Conservation (phyloP, 2,797 vertebrate species). For the Micropoecilia bifurca region DNA sequence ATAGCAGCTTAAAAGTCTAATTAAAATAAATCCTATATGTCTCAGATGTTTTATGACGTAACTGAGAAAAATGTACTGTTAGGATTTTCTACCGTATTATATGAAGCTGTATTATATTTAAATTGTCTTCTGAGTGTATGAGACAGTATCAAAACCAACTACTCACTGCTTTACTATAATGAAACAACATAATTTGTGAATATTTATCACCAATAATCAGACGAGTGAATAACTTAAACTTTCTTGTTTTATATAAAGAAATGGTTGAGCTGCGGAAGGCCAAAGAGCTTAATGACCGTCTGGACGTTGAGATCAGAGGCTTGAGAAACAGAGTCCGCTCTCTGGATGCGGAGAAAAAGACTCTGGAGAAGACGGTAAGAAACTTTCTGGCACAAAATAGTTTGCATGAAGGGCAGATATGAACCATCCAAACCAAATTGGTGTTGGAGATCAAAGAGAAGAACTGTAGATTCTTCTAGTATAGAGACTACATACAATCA, state of each 20-base stretch:
- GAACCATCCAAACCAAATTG: neutral
- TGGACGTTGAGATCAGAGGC: conserved; percentile 84
- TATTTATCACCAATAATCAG: neutral
- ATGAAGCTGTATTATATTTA: neutral
- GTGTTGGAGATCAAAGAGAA: neutral
- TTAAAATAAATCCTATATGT: neutral
- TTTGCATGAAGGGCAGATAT: neutral
- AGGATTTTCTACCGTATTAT: neutral
- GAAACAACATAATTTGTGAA: neutral
- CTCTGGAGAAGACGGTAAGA: conserved; percentile 78
- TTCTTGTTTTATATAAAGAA: conserved; percentile 50
- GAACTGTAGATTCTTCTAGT: neutral
- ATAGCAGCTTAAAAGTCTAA: neutral
- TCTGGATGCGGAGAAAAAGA: conserved; percentile 81
- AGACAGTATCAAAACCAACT: neutral
- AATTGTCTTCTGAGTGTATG: neutral
- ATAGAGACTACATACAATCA: neutral
- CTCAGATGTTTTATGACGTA: neutral
- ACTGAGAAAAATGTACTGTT: neutral
- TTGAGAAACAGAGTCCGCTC: conserved; percentile 78
- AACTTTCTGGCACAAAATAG: neutral
- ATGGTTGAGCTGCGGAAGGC: conserved; percentile 74
- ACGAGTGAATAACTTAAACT: neutral
- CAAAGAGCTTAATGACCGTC: conserved; percentile 81
- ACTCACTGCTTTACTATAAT: neutral